A percentile compares a stretch with the other conserved stretches of the same genome.
Evolutionary conservation across 2,888 invertebrate species (phyloP).

Genomic region (Leptogaster cylindrica): DNA sequence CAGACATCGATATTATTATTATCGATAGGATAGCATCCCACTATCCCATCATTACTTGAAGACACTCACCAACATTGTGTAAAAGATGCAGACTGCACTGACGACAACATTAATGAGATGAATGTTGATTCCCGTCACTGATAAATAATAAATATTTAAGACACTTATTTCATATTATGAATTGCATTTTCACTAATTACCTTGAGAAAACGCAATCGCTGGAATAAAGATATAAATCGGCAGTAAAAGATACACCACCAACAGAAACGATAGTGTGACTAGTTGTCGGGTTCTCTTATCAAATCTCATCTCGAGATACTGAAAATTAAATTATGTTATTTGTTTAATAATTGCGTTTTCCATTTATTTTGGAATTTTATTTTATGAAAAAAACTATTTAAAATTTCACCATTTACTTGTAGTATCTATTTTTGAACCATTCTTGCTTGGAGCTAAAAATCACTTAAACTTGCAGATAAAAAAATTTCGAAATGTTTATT

Average conservation of each 20-base stretch:
- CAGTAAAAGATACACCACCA: slow-evolving; percentile 54
- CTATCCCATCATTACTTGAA: no score
- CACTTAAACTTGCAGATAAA: no score
- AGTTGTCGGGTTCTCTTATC: slow-evolving; percentile 55
- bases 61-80: slow-evolving; percentile 66
- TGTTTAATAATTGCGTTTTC: no score
- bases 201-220: slow-evolving; percentile 46
- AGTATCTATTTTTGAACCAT: no score
- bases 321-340: slow-evolving; percentile 2
- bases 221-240: slow-evolving; percentile 57
- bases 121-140: slow-evolving; percentile 66
- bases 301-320: slow-evolving; percentile 59
- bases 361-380: no score
- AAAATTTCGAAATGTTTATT: no score
- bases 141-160: slow-evolving; percentile 44
- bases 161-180: not conserved
- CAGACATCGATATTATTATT: no score
- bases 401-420: no score
- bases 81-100: slow-evolving; percentile 66
- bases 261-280: slow-evolving; percentile 55
- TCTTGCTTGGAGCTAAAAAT: no score
- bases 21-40: no score
- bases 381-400: no score
- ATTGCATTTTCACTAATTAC: slow-evolving; percentile 16
- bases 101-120: slow-evolving; percentile 65